phyloP scores from a whole-genome alignment of 2,797 vertebrate species.

The Chrysolophus pictus region DNA sequence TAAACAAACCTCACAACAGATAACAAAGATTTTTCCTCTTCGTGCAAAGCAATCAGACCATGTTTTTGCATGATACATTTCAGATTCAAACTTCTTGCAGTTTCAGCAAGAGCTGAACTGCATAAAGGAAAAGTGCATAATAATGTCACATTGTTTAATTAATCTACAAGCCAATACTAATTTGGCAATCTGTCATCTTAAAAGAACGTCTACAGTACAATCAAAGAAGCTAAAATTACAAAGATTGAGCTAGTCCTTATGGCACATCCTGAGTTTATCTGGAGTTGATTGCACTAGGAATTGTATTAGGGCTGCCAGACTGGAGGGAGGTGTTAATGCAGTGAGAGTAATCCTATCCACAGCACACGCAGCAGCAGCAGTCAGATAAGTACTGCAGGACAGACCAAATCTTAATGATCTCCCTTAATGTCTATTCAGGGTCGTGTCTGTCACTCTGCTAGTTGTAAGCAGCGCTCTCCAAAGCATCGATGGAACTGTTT shows the following conservation, averaged over 20 bases:
- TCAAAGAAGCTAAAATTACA: not conserved
- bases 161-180: not conserved
- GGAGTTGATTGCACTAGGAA: not conserved
- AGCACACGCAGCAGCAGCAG: not conserved
- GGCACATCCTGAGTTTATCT: not conserved
- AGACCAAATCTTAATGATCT: not conserved
- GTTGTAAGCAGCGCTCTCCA: not conserved
- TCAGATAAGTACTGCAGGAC: not conserved
- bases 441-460: not conserved
- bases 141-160: not conserved
- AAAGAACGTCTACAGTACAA: not conserved
- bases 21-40: not conserved
- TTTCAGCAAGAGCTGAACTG: not conserved
- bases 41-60: not conserved
- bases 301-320: not conserved
- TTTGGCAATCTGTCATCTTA: not conserved
- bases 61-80: not conserved
- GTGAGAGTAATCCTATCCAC: not conserved
- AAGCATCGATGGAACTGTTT: not conserved
- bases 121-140: not conserved
- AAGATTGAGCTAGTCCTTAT: not conserved
- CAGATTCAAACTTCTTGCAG: not conserved
- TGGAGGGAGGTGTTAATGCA: not conserved
- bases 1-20: not conserved
- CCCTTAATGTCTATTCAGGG: not conserved